Evolutionary conservation across 1,140 invertebrate genomes (phyloP).

Genomic region (Carposina sasakii): DNA sequence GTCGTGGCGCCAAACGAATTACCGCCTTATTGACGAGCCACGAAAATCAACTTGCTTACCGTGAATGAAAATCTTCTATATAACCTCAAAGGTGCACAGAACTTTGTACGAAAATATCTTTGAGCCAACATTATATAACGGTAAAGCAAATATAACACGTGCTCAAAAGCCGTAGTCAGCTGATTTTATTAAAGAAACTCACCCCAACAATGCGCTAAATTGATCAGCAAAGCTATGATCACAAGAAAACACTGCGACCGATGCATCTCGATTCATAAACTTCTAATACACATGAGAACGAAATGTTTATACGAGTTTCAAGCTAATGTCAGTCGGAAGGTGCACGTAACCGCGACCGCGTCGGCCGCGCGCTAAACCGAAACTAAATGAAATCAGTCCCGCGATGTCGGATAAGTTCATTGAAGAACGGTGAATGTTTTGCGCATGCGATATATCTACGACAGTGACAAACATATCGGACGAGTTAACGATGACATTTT

Average conservation of each 20-base stretch:
- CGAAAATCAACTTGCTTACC: constrained; percentile 4
- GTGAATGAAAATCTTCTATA: not conserved
- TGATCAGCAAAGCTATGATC: constrained; percentile 33
- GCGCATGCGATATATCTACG: constrained; percentile 32
- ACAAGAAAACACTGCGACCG: constrained; percentile 46
- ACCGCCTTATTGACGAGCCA: constrained; percentile 45
- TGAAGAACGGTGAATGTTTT: constrained; percentile 31
- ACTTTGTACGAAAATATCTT: not conserved
- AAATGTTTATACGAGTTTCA: constrained; percentile 52
- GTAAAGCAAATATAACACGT: constrained; percentile 55
- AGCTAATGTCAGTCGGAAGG: constrained; percentile 42
- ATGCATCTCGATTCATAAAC: constrained; percentile 63
- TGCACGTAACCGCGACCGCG: constrained; percentile 42
- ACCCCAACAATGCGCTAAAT: constrained; percentile 54
- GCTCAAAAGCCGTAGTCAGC: constrained; percentile 51
- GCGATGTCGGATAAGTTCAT: constrained; percentile 48
- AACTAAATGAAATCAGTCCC: constrained; percentile 42
- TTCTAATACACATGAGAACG: constrained; percentile 51
- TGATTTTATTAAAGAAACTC: constrained; percentile 50
- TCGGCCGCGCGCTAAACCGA: constrained; percentile 47
- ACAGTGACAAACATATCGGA: too few species aligned
- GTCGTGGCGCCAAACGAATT: constrained; percentile 57
- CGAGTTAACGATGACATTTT: too few species aligned
- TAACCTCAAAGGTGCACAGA: not conserved
- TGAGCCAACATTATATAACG: constrained; percentile 27